These are phyloP conservation scores for Poeciliopsis gracilis DNA, from an alignment of 2,797 vertebrate genomes.

Conservation along the genomic window DNA sequence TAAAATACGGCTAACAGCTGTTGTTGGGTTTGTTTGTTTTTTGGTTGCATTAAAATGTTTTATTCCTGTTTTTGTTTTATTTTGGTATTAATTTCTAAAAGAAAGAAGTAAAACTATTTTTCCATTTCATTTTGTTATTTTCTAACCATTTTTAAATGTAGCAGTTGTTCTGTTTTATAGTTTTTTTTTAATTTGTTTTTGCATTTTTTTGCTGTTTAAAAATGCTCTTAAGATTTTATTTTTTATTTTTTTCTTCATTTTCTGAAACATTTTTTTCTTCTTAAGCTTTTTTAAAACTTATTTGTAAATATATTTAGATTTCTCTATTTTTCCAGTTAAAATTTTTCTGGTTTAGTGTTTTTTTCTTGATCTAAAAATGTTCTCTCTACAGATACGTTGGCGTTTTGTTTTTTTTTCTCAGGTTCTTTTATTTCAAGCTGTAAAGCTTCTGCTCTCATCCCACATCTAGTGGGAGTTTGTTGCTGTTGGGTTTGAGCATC, in stretches of 20 bases:
- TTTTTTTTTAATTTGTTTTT: too few species aligned
- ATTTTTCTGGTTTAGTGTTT: neutral
- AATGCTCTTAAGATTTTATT: neutral
- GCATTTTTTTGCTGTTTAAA: neutral
- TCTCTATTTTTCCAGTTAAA: too few species aligned
- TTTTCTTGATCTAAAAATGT: neutral
- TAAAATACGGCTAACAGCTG: neutral
- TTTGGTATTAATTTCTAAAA: neutral
- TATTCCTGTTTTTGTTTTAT: neutral
- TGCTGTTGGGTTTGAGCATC: conserved; percentile 40
- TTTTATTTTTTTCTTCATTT: neutral
- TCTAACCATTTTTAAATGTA: neutral
- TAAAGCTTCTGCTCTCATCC: neutral
- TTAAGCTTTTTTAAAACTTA: neutral
- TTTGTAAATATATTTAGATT: neutral
- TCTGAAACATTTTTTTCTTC: neutral
- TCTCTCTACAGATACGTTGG: neutral
- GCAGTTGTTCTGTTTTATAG: neutral
- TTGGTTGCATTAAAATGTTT: neutral
- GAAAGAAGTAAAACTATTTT: neutral
- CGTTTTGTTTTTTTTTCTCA: neutral
- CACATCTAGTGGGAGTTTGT: conserved; percentile 38
- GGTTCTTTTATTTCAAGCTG: neutral
- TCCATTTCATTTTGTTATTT: neutral
- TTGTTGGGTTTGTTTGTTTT: neutral